Conservation (phyloP, 2,113 vertebrate genomes). For the Eurystomus gularis region DNA sequence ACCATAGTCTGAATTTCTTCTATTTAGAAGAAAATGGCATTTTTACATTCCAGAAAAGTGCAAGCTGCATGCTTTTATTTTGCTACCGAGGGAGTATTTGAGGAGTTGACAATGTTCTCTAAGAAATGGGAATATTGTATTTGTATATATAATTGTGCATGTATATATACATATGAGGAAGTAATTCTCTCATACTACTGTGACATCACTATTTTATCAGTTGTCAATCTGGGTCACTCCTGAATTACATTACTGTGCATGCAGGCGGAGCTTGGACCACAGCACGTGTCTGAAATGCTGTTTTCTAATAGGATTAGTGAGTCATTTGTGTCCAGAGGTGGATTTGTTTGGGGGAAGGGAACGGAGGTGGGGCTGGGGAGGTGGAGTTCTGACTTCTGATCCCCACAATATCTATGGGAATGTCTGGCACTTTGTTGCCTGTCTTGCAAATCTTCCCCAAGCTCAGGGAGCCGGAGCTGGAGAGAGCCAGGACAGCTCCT, state of each 20-base stretch:
- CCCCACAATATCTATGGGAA: not conserved
- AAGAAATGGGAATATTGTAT: not conserved
- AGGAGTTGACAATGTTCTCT: not conserved
- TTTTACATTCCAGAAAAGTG: conserved; percentile 11
- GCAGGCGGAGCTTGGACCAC: not conserved
- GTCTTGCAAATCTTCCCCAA: not conserved
- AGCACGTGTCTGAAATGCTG: not conserved
- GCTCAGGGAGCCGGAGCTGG: not conserved
- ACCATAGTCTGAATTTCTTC: not conserved
- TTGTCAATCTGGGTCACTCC: not conserved
- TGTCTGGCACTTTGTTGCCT: not conserved
- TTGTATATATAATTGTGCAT: not conserved
- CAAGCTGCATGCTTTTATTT: not conserved
- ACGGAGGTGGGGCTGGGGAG: not conserved
- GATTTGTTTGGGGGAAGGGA: not conserved
- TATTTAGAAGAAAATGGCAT: not conserved
- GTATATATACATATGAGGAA: not conserved
- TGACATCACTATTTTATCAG: not conserved
- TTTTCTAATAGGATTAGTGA: conserved; percentile 19
- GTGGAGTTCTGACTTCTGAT: not conserved
- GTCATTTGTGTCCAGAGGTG: conserved; percentile 17
- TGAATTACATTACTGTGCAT: not conserved
- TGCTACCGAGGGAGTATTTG: not conserved
- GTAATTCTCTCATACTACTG: not conserved
- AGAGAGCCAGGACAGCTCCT: not conserved